Evolutionary conservation across 2,888 invertebrate species (phyloP).

Genomic region (Graphium colonna): DNA sequence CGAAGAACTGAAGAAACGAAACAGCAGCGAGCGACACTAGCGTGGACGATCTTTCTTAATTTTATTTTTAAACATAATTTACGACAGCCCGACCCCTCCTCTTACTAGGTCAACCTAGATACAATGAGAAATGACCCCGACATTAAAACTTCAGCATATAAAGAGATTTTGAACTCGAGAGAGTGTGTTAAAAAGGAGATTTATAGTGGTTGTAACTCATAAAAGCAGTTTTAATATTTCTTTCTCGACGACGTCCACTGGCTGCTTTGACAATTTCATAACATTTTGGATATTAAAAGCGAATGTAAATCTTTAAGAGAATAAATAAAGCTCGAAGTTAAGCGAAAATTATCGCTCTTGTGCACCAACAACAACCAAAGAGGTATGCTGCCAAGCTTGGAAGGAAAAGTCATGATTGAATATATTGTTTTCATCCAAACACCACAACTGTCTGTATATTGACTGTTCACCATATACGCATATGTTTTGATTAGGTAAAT

Average conservation of each 20-base stretch:
- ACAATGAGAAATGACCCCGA: constrained; percentile 40
- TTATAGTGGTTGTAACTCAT: constrained; percentile 15
- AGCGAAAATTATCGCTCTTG: no score
- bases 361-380: no score
- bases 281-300: background rate
- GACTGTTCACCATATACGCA: background rate
- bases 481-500: background rate
- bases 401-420: no score
- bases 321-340: no score
- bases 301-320: background rate
- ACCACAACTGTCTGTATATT: no score
- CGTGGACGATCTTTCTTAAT: constrained; percentile 36
- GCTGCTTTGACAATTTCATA: background rate
- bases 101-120: constrained; percentile 26
- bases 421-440: no score
- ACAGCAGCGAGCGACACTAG: constrained; percentile 2
- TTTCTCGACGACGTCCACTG: background rate
- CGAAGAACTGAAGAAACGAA: no score
- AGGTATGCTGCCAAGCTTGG: no score
- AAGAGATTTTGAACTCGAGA: constrained; percentile 32
- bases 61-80: constrained; percentile 39
- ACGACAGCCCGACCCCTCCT: constrained; percentile 26
- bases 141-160: constrained; percentile 38
- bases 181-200: constrained; percentile 31
- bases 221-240: constrained; percentile 8